These are phyloP conservation scores for Magallana angulata DNA, from an alignment of 1,140 invertebrate genomes.

Conservation along the genomic window DNA sequence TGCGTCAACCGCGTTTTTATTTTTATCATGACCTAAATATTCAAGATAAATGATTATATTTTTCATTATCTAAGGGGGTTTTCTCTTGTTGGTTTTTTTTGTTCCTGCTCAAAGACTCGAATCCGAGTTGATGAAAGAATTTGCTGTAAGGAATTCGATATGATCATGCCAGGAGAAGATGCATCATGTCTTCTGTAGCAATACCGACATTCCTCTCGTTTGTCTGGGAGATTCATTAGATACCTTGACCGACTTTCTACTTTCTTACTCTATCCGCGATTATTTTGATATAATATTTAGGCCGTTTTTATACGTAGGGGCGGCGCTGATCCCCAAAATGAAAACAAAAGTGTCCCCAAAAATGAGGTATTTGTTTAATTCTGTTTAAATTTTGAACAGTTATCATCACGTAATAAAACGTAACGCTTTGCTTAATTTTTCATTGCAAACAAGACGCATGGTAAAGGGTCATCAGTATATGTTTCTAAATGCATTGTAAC, in stretches of 20 bases:
- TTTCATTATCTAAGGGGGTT: background rate
- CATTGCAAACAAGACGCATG: no score
- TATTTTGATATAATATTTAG: background rate
- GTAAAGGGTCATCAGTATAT: no score
- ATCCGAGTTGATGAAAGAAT: background rate
- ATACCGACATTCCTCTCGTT: background rate
- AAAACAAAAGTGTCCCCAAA: no score
- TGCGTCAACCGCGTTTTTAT: background rate
- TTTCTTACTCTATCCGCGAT: background rate
- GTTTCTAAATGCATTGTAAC: no score
- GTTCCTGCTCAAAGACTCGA: background rate
- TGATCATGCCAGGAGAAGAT: conserved; percentile 10
- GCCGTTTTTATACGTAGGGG: no score
- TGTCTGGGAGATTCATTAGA: background rate
- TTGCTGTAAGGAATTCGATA: conserved; percentile 3
- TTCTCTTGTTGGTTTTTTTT: background rate
- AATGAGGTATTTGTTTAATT: no score
- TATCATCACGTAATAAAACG: no score
- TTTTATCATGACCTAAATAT: background rate
- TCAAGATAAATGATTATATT: background rate
- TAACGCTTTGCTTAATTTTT: no score
- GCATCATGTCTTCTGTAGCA: background rate
- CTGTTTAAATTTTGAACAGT: no score
- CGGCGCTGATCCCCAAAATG: no score
- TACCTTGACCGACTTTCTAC: conserved; percentile 14